Conservation (phyloP, 2,888 invertebrate species). For the Drymonia ruficornis region DNA sequence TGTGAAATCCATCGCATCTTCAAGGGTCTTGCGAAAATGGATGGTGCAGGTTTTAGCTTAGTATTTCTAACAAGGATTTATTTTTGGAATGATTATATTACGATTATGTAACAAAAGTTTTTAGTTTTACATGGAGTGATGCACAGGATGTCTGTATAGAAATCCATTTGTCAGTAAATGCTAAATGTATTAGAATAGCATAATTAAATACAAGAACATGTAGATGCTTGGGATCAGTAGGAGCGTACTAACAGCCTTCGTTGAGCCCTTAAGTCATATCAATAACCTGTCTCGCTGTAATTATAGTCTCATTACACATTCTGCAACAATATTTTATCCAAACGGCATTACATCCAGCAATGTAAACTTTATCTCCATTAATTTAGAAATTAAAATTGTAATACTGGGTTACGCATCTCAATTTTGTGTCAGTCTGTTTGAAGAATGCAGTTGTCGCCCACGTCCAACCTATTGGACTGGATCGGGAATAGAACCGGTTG, state of each 20-base stretch:
- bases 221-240: no score
- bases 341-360: neutral
- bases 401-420: neutral
- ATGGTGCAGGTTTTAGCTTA: constrained; percentile 24
- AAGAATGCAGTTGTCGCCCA: constrained; percentile 68
- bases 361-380: neutral
- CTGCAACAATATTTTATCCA: neutral
- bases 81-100: constrained; percentile 34
- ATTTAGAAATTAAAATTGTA: neutral
- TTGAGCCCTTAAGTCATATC: constrained; percentile 21
- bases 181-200: no score
- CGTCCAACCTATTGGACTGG: constrained; percentile 30
- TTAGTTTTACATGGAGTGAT: no score
- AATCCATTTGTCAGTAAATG: no score
- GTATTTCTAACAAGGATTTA: constrained; percentile 38
- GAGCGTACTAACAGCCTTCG: no score
- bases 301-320: constrained; percentile 39
- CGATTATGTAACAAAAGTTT: constrained; percentile 21
- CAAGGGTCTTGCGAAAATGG: constrained; percentile 31
- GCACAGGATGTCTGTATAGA: no score
- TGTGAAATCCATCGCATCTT: constrained; percentile 15
- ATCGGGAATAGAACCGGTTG: constrained; percentile 63
- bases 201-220: no score
- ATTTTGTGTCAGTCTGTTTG: constrained; percentile 40
- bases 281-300: constrained; percentile 33